phyloP scores from a whole-genome alignment of 2,888 invertebrate genomes.

The Apotomis capreana region DNA sequence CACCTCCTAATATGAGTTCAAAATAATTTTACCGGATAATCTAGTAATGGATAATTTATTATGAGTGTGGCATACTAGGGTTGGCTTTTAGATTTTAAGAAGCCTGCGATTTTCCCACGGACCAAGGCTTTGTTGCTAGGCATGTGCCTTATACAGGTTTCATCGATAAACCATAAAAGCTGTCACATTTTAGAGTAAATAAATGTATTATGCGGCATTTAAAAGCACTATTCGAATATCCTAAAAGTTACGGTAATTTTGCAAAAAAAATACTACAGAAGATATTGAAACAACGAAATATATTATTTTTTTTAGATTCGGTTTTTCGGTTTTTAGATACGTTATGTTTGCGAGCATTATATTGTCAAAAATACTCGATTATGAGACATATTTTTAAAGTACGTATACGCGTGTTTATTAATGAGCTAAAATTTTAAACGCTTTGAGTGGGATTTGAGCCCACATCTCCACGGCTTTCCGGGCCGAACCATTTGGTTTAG shows the following conservation, averaged over 20 bases:
- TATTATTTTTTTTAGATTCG: too few relatives aligned
- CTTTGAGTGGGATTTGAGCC: too few relatives aligned
- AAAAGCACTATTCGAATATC: constrained; percentile 2
- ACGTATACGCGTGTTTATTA: too few relatives aligned
- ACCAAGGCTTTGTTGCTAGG: constrained; percentile 64
- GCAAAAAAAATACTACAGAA: neutral
- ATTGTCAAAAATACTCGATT: too few relatives aligned
- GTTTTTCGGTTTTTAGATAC: too few relatives aligned
- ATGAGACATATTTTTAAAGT: too few relatives aligned
- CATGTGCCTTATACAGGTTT: constrained; percentile 53
- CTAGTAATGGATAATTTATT: constrained; percentile 60
- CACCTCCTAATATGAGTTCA: constrained; percentile 37
- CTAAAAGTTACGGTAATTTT: neutral
- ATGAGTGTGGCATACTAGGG: constrained; percentile 55
- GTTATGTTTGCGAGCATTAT: too few relatives aligned
- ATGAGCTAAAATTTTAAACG: too few relatives aligned
- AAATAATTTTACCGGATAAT: constrained; percentile 55
- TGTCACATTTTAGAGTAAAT: constrained; percentile 31
- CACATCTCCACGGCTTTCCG: too few relatives aligned
- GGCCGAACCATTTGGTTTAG: too few relatives aligned
- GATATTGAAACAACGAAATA: neutral
- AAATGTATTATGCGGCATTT: constrained; percentile 27
- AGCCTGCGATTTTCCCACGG: constrained; percentile 76
- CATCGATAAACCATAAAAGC: constrained; percentile 57
- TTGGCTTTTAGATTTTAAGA: constrained; percentile 71